Percentiles rank a stretch among this genome's conserved stretches.
Conservation (phyloP, 2,113 vertebrate genomes). For the Lophura nycthemera region DNA sequence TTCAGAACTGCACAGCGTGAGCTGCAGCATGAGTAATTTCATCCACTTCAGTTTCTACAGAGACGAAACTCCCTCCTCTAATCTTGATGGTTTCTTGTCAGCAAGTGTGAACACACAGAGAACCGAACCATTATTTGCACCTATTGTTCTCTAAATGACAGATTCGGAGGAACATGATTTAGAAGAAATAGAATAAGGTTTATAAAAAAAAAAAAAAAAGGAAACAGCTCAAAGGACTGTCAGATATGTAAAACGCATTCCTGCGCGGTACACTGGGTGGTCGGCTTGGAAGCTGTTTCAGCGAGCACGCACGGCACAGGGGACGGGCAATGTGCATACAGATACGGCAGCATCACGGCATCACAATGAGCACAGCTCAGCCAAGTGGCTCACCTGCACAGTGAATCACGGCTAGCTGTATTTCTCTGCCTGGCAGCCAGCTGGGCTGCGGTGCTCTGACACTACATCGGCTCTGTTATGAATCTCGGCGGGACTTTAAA, state of each 20-base stretch:
- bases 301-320: constrained; percentile 53
- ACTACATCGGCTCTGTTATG: neutral
- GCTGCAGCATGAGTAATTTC: neutral
- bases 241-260: constrained; percentile 72
- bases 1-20: constrained; percentile 43
- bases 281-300: constrained; percentile 63
- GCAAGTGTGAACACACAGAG: constrained; percentile 44
- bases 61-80: neutral
- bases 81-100: neutral
- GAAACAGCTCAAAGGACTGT: constrained; percentile 60
- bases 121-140: constrained; percentile 38
- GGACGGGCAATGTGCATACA: constrained; percentile 38
- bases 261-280: constrained; percentile 77
- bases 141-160: constrained; percentile 71
- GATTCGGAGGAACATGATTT: constrained; percentile 51
- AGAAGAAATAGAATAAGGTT: neutral
- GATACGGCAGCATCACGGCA: neutral
- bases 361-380: neutral
- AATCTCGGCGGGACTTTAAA: neutral
- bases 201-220: neutral
- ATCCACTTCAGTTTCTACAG: neutral
- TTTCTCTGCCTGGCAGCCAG: neutral
- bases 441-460: neutral
- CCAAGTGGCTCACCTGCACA: neutral
- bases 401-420: neutral